Base-by-base conservation (phyloP, 2,113 vertebrate species). In the Mormoops blainvillei region DNA sequence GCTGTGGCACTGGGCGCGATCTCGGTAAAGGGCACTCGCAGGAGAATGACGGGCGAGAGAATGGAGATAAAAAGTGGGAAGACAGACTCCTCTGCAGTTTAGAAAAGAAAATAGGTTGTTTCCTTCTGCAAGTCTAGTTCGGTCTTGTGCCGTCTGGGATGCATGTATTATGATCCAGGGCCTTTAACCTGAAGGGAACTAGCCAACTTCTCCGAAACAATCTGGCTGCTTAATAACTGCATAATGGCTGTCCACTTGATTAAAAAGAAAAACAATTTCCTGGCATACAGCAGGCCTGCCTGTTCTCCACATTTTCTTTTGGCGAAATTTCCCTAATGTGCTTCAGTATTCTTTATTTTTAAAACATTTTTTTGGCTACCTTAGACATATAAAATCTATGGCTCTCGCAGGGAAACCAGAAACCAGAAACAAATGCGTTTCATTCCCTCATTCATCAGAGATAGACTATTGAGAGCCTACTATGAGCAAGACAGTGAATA, bases 1-100 rank as follows among this genome's bases (percentile, higher is more conserved):
- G 54, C 41, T 48, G 76, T 71, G 94, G 81, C 83, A 87, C 96
- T 88, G 61, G 71, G 86, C 78, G 67, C 36, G 56, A 94, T 94
- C 71, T 96, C 92, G 61, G 82, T 58, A 95, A 97, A 92, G 58
- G 63, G 91, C 80, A 88, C 45, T 41, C 56, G 71, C 16, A 92
- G 31, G 67, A 84, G 65, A 91, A 31, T 45, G 54, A 45, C 67
- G 56, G 2, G 61, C 65, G 63, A 93, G 68, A 90, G 58, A 50
- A 78, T 48, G 41, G 50, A 78, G 52, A 91, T 58, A 45, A 92
- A 81, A 70, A 38, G 48, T 31, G 54, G 56, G 45, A 91, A 86
- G 54, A 67, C 18, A 0, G 54, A 74, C 26, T 83, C 71, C 58
- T 84, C 14, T 58, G 50, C 26, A 73, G 91, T 80, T 86, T 86